phyloP scores from a whole-genome alignment of 1,140 invertebrate species.

The Telenomus remus region DNA sequence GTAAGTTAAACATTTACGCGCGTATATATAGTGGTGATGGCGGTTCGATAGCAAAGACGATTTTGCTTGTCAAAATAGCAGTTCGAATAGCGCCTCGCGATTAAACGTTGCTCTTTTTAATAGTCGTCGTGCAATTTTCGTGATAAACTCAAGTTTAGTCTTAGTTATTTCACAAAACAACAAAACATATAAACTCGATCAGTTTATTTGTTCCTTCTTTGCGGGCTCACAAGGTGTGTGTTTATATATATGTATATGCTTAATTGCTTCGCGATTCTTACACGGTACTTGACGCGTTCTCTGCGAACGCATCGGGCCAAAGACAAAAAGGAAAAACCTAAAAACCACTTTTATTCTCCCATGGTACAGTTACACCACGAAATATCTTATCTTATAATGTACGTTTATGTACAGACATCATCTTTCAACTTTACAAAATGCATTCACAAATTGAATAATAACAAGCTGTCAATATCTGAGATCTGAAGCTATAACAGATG shows the following conservation, averaged over 20 bases:
- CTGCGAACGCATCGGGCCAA: too few species aligned
- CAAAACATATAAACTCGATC: not conserved
- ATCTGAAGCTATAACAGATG: conserved; percentile 10
- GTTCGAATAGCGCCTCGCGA: not conserved
- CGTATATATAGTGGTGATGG: conserved; percentile 31
- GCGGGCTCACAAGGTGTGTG: too few species aligned
- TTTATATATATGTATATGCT: too few species aligned
- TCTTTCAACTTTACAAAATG: too few species aligned
- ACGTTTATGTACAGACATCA: too few species aligned
- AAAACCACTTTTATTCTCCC: too few species aligned
- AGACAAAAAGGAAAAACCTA: too few species aligned
- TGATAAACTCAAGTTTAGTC: conserved; percentile 37
- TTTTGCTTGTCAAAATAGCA: conserved; percentile 6
- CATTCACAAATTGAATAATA: too few species aligned
- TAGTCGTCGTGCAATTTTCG: conserved; percentile 17
- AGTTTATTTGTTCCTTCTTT: not conserved
- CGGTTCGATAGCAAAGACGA: conserved; percentile 36
- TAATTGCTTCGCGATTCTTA: too few species aligned
- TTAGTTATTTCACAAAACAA: not conserved
- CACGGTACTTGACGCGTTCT: too few species aligned
- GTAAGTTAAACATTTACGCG: conserved; percentile 35
- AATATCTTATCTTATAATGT: too few species aligned
- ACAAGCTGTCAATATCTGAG: not conserved
- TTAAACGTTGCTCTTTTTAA: not conserved
- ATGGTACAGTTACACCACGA: too few species aligned